A percentile compares a stretch with the other conserved stretches of the same genome.
phyloP scores from a whole-genome alignment of 2,888 invertebrate species.

The Sisyra nigra region DNA sequence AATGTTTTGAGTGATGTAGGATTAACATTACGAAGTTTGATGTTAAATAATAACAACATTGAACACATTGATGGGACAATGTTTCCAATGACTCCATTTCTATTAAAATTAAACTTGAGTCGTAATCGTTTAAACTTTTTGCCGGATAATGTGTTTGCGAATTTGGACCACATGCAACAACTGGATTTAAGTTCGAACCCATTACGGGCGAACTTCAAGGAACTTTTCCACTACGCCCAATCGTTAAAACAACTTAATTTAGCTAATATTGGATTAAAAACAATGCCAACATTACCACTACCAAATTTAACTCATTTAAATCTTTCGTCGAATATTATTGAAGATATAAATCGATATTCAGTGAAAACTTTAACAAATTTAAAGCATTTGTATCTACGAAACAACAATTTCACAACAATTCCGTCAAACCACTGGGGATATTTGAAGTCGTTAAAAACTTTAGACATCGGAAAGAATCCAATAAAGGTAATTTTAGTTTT shows the following conservation, averaged over 20 bases:
- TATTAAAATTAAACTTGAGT: conserved; percentile 61
- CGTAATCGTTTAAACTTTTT: conserved; percentile 68
- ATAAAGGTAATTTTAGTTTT: conserved; percentile 32
- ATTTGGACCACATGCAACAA: conserved; percentile 58
- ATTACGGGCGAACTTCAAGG: conserved; percentile 70
- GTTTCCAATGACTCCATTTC: conserved; percentile 65
- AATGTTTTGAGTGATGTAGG: conserved; percentile 63
- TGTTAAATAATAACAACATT: conserved; percentile 62
- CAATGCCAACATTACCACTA: conserved; percentile 60
- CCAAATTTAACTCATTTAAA: conserved; percentile 65
- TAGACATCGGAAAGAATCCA: conserved; percentile 72
- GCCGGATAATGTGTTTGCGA: conserved; percentile 78
- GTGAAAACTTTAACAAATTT: conserved; percentile 53
- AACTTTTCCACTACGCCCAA: conserved; percentile 73
- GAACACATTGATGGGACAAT: conserved; percentile 79
- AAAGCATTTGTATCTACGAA: conserved; percentile 55
- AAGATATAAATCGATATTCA: conserved; percentile 49
- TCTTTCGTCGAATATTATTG: conserved; percentile 61
- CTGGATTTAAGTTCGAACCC: conserved; percentile 69
- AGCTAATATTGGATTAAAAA: conserved; percentile 58
- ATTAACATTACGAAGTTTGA: conserved; percentile 59
- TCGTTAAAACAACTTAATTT: conserved; percentile 62
- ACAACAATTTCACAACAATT: conserved; percentile 59
- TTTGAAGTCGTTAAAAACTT: conserved; percentile 50
- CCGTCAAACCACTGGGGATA: conserved; percentile 60